phyloP scores from a whole-genome alignment of 2,888 invertebrate genomes.

The Lamellibrachia columna region DNA sequence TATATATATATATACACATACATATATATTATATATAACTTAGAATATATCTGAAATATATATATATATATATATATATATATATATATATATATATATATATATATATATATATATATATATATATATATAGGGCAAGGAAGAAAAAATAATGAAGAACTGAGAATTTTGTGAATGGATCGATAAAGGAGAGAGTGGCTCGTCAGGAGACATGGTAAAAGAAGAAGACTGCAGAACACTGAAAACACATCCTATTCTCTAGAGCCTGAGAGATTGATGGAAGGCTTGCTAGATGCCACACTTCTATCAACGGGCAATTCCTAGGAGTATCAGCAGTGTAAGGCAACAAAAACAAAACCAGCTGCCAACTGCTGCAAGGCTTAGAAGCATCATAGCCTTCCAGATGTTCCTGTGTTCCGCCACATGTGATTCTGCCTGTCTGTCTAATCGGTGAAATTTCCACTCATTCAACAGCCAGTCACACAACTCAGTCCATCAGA shows the following conservation, averaged over 20 bases:
- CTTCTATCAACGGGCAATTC: not conserved
- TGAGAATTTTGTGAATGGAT: not conserved
- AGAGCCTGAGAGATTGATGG: not conserved
- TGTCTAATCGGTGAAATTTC: not conserved
- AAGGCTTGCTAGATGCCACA: constrained; percentile 1
- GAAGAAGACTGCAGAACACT: not conserved
- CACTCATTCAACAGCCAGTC: not conserved
- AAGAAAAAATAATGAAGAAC: not conserved
- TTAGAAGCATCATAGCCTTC: not conserved
- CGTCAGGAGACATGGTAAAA: not conserved
- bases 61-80: too few relatives aligned
- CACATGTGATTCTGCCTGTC: not conserved
- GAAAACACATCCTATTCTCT: not conserved
- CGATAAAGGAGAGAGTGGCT: not conserved
- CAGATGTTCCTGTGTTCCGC: not conserved
- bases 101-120: too few relatives aligned
- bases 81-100: too few relatives aligned
- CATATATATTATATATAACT: too few relatives aligned
- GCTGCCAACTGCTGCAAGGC: not conserved
- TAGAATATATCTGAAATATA: too few relatives aligned
- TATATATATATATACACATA: too few relatives aligned
- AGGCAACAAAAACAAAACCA: not conserved
- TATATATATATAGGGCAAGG: too few relatives aligned
- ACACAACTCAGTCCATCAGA: not conserved
- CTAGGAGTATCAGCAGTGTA: not conserved